These are phyloP conservation scores for Cottus gobio DNA, from an alignment of 2,113 vertebrate species.

Conservation along the genomic window DNA sequence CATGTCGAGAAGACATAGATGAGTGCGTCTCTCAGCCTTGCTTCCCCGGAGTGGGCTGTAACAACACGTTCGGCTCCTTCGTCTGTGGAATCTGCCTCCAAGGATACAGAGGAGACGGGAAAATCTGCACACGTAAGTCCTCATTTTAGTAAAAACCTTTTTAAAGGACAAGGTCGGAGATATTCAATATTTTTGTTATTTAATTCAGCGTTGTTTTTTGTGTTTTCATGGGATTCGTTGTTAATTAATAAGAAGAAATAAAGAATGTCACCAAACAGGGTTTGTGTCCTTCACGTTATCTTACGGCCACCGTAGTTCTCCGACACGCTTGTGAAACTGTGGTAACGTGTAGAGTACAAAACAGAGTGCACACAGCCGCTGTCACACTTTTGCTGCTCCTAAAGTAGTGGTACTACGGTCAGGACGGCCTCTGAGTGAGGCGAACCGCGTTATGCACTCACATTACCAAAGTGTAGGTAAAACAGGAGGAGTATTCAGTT, in stretches of 20 bases:
- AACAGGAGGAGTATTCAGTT: too few species aligned
- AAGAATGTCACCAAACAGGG: not conserved
- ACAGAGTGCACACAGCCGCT: too few species aligned
- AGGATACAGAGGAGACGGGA: slow-evolving; percentile 86
- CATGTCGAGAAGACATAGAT: slow-evolving; percentile 89
- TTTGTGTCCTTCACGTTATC: too few species aligned
- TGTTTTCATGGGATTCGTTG: not conserved
- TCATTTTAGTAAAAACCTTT: not conserved
- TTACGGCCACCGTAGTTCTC: too few species aligned
- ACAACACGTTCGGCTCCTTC: slow-evolving; percentile 89
- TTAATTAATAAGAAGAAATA: not conserved
- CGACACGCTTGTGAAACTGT: too few species aligned
- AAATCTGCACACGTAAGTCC: slow-evolving; percentile 77
- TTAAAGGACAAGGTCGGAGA: too few species aligned
- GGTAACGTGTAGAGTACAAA: too few species aligned
- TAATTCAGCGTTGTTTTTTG: not conserved
- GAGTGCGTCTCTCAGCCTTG: slow-evolving; percentile 88
- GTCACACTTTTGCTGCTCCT: too few species aligned
- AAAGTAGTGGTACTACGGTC: too few species aligned
- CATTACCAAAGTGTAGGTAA: too few species aligned
- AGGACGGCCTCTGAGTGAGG: too few species aligned
- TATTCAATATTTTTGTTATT: not conserved
- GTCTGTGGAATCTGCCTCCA: slow-evolving; percentile 86
- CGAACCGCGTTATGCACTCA: too few species aligned
- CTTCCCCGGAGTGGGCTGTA: slow-evolving; percentile 84